A percentile compares a stretch with the other conserved stretches of the same genome.
Evolutionary conservation across 2,797 vertebrate species (phyloP).

Genomic region (Lateolabrax maculatus): DNA sequence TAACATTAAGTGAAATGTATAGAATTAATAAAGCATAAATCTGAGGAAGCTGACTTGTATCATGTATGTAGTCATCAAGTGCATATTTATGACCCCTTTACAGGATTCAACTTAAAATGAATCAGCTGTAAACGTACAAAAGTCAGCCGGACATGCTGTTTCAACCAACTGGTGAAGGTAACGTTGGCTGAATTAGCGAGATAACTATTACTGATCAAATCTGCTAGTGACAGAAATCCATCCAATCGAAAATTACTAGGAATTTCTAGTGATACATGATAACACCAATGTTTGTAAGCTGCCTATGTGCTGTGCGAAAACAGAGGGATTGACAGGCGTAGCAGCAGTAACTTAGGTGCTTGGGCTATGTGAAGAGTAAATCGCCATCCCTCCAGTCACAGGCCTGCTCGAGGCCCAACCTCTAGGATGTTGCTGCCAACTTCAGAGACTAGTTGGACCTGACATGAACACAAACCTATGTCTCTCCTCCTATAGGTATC

Average conservation of each 20-base stretch:
- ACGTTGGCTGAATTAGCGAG: not conserved
- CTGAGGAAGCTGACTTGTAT: too few species aligned
- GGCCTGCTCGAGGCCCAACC: not conserved
- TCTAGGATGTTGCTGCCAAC: not conserved
- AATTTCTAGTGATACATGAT: not conserved
- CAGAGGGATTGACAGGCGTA: not conserved
- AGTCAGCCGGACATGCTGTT: not conserved
- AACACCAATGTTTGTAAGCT: not conserved
- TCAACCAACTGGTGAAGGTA: not conserved
- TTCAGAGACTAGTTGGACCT: conserved; percentile 22
- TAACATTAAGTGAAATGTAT: not conserved
- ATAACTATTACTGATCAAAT: not conserved
- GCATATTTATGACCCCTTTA: not conserved
- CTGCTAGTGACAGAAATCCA: not conserved
- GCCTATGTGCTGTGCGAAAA: not conserved
- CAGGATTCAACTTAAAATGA: not conserved
- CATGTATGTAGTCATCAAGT: not conserved
- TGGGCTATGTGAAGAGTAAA: not conserved
- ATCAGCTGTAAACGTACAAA: not conserved
- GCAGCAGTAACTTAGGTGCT: not conserved
- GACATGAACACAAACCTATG: conserved; percentile 8
- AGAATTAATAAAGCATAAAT: too few species aligned
- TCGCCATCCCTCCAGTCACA: conserved; percentile 3
- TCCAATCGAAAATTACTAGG: not conserved
- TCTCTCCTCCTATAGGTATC: too few species aligned